A percentile compares a stretch with the other conserved stretches of the same genome.
These are phyloP conservation scores for Sarcophaga peregrina DNA, from an alignment of 1,140 invertebrate species.

Conservation along the genomic window DNA sequence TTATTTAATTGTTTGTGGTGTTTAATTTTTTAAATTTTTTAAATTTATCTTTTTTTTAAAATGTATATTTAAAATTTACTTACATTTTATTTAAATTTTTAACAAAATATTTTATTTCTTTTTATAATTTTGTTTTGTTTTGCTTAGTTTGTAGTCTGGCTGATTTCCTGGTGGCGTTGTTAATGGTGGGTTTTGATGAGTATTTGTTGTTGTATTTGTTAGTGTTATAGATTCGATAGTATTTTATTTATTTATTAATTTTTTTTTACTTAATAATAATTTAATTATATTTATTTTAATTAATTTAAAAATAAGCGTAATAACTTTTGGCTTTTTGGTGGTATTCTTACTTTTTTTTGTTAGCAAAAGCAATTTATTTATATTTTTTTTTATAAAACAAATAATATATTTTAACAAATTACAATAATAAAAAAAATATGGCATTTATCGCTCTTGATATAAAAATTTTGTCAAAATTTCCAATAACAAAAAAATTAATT, in stretches of 20 bases:
- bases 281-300: neutral
- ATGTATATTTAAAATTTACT: conserved; percentile 9
- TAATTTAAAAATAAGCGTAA: conserved; percentile 31
- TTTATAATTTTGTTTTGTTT: neutral
- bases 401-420: conserved; percentile 27
- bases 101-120: neutral
- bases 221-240: neutral
- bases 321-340: conserved; percentile 30
- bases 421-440: conserved; percentile 26
- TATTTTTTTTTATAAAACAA: conserved; percentile 4
- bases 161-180: neutral
- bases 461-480: neutral
- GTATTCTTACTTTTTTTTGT: conserved; percentile 19
- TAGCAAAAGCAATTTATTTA: neutral
- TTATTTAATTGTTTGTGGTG: neutral
- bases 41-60: neutral
- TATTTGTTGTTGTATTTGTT: conserved; percentile 6
- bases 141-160: neutral
- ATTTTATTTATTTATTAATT: neutral
- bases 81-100: conserved; percentile 18
- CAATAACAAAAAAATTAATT: conserved; percentile 25
- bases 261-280: conserved; percentile 19
- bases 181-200: neutral
- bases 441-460: neutral
- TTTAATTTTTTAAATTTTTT: neutral